Evolutionary conservation across 2,113 vertebrate genomes (phyloP), one percentile per base, ranked within the genome.

Genomic region (Gopherus flavomarginatus): DNA sequence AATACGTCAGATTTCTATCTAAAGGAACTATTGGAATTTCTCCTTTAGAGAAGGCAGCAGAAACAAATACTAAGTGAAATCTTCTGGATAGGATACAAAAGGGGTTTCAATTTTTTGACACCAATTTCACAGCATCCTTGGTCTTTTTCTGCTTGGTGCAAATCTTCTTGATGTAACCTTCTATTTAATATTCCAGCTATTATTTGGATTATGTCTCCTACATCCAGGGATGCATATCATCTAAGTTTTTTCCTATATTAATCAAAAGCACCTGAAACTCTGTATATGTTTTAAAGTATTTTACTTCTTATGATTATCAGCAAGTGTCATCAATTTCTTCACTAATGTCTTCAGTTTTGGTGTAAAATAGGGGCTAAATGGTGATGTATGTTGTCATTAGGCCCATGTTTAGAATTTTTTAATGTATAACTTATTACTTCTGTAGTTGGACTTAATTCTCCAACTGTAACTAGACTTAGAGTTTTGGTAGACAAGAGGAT

Each of bases 401-500:
- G 26, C 21, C 19, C 72, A 44, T 26, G 22, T 26, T 44, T 81
- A 42, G 38, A 69, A 75, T 49, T 38, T 19, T 72, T 59, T 69
- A 35, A n/a, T 22, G 14, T 44, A 26, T 77, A 44, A 77, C 42
- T 42, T 24, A 77, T 77, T 22, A 77, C 22, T 44, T 77, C 35
- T 77, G 21, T 77, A 42, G 72, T 26, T 77, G 21, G 38, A 77
- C 24, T 38, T 77, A 22, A 42, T 77, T 77, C 38, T 44, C n/a
- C 38, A 77, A 42, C 17, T 44, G 24, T 77, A 38, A 42, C 29
- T 75, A 75, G n/a, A 8, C 21, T 21, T 24, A 75, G 27, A 2
- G 1, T 1, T 96, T 92, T 93, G 81, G 11, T 94, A 85, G 77
- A 81, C 94, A 96, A n/a, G 26, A 54, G 50, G 12, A 72, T 77